phyloP scores from a whole-genome alignment of 2,888 invertebrate genomes.

The Dascillus cervinus region DNA sequence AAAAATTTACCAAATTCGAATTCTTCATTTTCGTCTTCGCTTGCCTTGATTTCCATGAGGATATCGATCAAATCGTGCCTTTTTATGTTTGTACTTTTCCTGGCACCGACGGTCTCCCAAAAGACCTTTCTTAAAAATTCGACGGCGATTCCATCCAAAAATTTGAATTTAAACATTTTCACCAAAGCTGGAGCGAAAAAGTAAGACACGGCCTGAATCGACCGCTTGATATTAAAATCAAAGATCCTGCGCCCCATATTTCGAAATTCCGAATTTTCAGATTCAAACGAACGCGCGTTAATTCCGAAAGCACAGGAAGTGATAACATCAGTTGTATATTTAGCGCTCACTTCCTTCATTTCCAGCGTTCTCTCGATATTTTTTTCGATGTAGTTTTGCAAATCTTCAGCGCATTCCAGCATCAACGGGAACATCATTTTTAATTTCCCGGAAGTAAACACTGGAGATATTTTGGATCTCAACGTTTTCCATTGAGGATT shows the following conservation, averaged over 20 bases:
- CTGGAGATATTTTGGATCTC: slow-evolving; percentile 46
- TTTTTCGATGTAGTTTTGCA: slow-evolving; percentile 21
- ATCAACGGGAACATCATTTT: slow-evolving; percentile 46
- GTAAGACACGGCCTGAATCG: slow-evolving; percentile 29
- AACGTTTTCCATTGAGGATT: slow-evolving; percentile 48
- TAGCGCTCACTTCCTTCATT: slow-evolving; percentile 33
- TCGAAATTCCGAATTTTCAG: slow-evolving; percentile 37
- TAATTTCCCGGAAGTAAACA: slow-evolving; percentile 49
- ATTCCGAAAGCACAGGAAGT: slow-evolving; percentile 44
- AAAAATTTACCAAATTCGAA: slow-evolving; percentile 20
- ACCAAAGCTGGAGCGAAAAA: slow-evolving; percentile 34
- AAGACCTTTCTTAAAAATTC: slow-evolving; percentile 33
- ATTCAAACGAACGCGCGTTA: slow-evolving; percentile 36
- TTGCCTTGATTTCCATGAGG: slow-evolving; percentile 33
- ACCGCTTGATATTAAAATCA: slow-evolving; percentile 26
- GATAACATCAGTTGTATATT: slow-evolving; percentile 43
- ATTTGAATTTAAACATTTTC: slow-evolving; percentile 30
- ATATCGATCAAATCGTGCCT: slow-evolving; percentile 43
- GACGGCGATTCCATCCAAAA: slow-evolving; percentile 30
- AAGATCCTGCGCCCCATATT: slow-evolving; percentile 35
- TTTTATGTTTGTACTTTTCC: slow-evolving; percentile 27
- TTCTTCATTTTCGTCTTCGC: slow-evolving; percentile 13
- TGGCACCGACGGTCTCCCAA: slow-evolving; percentile 27
- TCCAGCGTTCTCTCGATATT: slow-evolving; percentile 19
- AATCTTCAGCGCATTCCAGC: slow-evolving; percentile 33